A percentile compares a stretch with the other conserved stretches of the same genome.
Conservation (phyloP, 2,888 invertebrate species). For the Elysia crispata region DNA sequence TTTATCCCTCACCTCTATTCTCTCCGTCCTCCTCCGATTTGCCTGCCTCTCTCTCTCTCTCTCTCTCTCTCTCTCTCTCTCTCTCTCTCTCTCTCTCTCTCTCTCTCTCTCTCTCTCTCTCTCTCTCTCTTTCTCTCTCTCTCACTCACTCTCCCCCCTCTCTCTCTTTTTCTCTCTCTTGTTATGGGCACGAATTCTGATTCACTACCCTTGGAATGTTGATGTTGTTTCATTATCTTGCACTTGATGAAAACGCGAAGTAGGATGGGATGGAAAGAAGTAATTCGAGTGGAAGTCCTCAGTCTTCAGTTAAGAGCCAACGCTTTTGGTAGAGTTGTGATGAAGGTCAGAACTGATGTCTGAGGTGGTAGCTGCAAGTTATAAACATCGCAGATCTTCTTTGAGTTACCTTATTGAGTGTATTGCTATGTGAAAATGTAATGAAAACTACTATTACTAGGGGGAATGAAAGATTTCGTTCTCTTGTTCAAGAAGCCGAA, state of each 20-base stretch:
- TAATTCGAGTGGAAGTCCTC: too few species aligned
- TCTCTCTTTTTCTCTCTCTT: neutral
- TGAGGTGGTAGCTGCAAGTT: too few species aligned
- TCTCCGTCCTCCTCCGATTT: slow-evolving; percentile 44
- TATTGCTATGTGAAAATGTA: too few species aligned
- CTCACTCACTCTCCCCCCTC: neutral
- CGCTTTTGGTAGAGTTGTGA: too few species aligned
- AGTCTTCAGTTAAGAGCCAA: neutral
- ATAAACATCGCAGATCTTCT: too few species aligned
- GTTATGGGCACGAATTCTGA: neutral
- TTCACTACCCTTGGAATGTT: neutral
- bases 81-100: slow-evolving; percentile 2
- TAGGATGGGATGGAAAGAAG: neutral
- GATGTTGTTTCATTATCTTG: neutral
- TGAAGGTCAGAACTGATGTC: too few species aligned
- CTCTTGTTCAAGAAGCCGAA: too few species aligned
- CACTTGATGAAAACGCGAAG: neutral
- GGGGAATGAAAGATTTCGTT: too few species aligned
- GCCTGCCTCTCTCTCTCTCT: slow-evolving; percentile 35
- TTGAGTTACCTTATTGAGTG: too few species aligned
- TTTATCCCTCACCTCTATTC: slow-evolving; percentile 28
- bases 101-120: neutral
- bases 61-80: slow-evolving; percentile 21
- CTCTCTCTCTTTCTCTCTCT: neutral
- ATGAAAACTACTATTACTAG: too few species aligned